A percentile compares a stretch with the other conserved stretches of the same genome.
These are phyloP conservation scores for Athalia rosae DNA, from an alignment of 2,888 invertebrate genomes.

Conservation along the genomic window DNA sequence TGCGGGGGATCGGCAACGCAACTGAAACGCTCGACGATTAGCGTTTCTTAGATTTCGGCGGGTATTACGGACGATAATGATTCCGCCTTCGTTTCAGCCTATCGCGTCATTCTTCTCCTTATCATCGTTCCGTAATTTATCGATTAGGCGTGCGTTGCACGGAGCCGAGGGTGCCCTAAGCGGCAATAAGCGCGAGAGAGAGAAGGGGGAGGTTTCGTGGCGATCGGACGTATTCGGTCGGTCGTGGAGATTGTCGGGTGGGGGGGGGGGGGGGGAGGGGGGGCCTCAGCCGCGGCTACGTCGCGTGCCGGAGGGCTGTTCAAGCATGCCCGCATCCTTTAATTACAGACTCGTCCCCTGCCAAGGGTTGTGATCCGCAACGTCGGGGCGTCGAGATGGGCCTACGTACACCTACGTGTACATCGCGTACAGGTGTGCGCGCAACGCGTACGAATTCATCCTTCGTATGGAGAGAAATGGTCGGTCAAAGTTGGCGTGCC, in stretches of 20 bases:
- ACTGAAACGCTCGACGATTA: background rate
- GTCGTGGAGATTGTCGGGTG: slow-evolving; percentile 17
- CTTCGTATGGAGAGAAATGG: slow-evolving; percentile 16
- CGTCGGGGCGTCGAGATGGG: background rate
- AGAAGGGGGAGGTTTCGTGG: background rate
- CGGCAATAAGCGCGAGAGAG: background rate
- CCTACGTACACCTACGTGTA: background rate
- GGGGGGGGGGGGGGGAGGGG: no score
- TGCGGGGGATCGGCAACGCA: no score
- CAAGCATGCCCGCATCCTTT: slow-evolving; percentile 44
- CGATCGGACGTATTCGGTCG: background rate
- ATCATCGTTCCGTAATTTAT: slow-evolving; percentile 23
- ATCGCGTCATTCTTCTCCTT: background rate
- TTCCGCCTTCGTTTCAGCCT: no score
- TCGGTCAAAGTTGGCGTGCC: slow-evolving; percentile 44
- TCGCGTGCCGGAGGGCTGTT: slow-evolving; percentile 45
- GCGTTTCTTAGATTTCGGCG: slow-evolving; percentile 23
- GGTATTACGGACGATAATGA: background rate
- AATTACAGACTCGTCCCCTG: slow-evolving; percentile 43
- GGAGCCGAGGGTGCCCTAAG: background rate
- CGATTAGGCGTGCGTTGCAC: slow-evolving; percentile 6
- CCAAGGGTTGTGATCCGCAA: slow-evolving; percentile 35
- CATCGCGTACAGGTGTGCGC: no score
- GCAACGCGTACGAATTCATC: no score
- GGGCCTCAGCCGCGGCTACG: slow-evolving; percentile 6